Evolutionary conservation across 1,140 invertebrate genomes (phyloP), one percentile per base, ranked within the genome.

Genomic region (Druon quercuslanigerum): DNA sequence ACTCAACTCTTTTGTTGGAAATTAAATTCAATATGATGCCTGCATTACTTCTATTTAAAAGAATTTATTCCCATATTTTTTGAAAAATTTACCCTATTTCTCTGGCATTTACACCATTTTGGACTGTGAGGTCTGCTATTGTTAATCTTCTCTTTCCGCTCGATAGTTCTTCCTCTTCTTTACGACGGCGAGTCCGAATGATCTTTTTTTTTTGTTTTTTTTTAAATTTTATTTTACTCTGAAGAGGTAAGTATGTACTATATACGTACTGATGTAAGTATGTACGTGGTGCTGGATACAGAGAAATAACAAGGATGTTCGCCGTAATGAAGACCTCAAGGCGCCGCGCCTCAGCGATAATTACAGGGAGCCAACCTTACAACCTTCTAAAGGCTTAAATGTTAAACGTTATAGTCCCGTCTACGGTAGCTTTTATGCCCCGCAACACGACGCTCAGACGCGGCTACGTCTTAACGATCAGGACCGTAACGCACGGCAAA

Each of bases 371-470:
- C 87, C 87, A 90, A 90, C 86, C 89, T 91, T 91, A 91, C 90
- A 90, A 89, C 90, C 91, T 91, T 91, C 90, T 90, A 92, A 91
- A 90, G 91, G 87, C 89, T 91, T 89, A 90, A 91, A 91, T 91
- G 90, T 91, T 91, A 90, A 91, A 90, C 88, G 90, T 88, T 91
- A 90, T 90, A 90, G 86, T 87, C 83, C 85, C 81, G 85, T 79
- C 87, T 82, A 89, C 90, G 81, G 90, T 90, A 91, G 89, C 90
- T 90, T 90, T 91, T 91, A 90, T 89, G 80, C 78, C 40, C 75
- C 73, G 76, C 81, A 82, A 80, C 77, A 79, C 73, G 76, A 77
- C 75, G 75, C 78, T 82, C 76, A 80, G 76, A 76, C 76, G 56
- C 76, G 72, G 79, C 79, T 72, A 75, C 76, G 71, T 78, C 82